Evolutionary conservation across 2,113 vertebrate species (phyloP).

Genomic region (Pelusios castaneus): DNA sequence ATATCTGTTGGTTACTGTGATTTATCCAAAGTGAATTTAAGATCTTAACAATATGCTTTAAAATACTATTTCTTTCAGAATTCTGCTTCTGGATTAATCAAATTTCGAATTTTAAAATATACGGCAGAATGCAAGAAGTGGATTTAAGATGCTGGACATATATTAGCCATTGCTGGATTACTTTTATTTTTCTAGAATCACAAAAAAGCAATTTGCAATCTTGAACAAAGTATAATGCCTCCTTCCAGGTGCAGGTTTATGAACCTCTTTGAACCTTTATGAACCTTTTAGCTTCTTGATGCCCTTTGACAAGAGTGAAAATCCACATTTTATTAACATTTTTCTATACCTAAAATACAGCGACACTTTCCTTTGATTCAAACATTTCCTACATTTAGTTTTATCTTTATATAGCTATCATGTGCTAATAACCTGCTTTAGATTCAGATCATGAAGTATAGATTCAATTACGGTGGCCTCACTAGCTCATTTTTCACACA

Average conservation of each 20-base stretch:
- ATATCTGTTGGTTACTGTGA: neutral
- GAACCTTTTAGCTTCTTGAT: neutral
- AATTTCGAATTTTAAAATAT: conserved; percentile 31
- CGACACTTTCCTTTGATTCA: neutral
- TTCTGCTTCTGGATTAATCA: neutral
- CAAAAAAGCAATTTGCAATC: neutral
- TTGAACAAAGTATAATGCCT: neutral
- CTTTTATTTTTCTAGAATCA: neutral
- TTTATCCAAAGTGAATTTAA: neutral
- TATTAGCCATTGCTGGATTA: neutral
- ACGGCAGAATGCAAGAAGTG: neutral
- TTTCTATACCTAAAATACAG: neutral
- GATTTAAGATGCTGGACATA: neutral
- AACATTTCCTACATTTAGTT: neutral
- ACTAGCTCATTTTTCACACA: neutral
- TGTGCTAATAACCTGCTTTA: neutral
- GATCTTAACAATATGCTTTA: neutral
- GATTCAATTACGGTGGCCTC: neutral
- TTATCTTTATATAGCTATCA: neutral
- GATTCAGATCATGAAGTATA: neutral
- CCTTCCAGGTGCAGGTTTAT: neutral
- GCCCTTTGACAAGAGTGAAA: neutral
- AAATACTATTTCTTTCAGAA: neutral
- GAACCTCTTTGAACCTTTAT: neutral
- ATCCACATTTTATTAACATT: neutral